A percentile compares a stretch with the other conserved stretches of the same genome.
Conservation (phyloP, 2,888 invertebrate species). For the Therioaphis trifolii region DNA sequence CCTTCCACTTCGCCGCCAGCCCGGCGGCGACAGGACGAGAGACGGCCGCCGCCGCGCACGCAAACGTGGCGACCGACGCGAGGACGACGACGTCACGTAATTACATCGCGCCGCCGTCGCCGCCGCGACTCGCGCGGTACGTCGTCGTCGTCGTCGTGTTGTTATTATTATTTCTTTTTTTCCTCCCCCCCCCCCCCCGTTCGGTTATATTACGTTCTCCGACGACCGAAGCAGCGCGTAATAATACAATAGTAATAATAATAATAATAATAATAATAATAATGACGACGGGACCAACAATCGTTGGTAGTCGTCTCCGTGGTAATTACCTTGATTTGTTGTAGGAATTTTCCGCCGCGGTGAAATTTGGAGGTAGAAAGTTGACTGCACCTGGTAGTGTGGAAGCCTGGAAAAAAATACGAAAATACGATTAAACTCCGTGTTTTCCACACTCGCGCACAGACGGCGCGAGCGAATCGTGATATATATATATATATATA, state of each 20-base stretch:
- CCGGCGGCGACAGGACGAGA: background rate
- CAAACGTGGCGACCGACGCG: conserved; percentile 27
- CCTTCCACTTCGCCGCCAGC: background rate
- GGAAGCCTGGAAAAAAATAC: conserved; percentile 8
- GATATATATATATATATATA: too few relatives aligned
- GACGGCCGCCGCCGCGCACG: background rate
- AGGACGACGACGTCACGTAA: conserved; percentile 51
- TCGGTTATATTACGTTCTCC: too few relatives aligned
- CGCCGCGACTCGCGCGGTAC: conserved; percentile 1
- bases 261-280: too few relatives aligned
- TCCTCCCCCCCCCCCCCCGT: background rate
- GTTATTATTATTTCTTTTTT: background rate
- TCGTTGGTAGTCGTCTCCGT: background rate
- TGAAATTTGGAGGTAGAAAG: conserved; percentile 29
- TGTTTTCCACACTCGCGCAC: background rate
- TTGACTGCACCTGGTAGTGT: conserved; percentile 5
- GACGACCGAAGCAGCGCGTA: background rate
- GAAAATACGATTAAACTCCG: background rate
- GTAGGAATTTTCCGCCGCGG: conserved; percentile 45
- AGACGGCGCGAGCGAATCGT: too few relatives aligned
- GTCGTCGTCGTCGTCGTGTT: background rate
- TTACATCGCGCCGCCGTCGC: background rate
- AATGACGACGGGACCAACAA: too few relatives aligned
- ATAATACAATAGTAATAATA: background rate
- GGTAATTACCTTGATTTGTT: conserved; percentile 51